Base-by-base conservation (phyloP, 2,888 invertebrate species). In the Trichopria drosophilae region DNA sequence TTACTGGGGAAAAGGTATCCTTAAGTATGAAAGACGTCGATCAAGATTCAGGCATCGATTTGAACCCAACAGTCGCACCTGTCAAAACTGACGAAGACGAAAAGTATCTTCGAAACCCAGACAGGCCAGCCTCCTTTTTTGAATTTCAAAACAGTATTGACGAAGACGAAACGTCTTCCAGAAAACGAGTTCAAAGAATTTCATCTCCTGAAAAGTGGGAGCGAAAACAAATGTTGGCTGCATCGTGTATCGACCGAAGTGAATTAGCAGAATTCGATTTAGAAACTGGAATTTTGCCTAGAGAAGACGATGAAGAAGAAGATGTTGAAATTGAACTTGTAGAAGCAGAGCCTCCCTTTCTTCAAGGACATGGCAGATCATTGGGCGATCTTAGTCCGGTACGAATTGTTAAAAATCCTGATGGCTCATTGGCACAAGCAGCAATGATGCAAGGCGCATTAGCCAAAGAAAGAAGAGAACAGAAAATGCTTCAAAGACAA, bases 371-470 rank as follows among this genome's bases (percentile, higher is more conserved):
- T 72, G 95, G 96, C 0, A 80, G 96, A 57, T 90, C 93, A 0
- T 76, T 93, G 1, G 90, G 94, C 59, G 96, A 97, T 72, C 80
- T 97, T 3, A 94, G 93, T 49, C 97, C 97, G 0, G 95, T 96
- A 3, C 78, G 89, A 59, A 97, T 98, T 59, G 94, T 98, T 0
- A 97, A 97, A 79, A 99, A 99, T 81, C 99, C 99, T 0, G 99
- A 99, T 75, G 99, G 99, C 0, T 97, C 97, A 0, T 77, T 99
- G 16, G 98, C 98, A 0, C 99, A 99, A 76, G 96, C 99, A 0
- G 99, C 99, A 0, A 96, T 99, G 93, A 99, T 96, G 96, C 99
- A 99, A 76, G 93, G 92, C 9, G 99, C 99, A 0, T 75, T 99
- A 32, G 92, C 98, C 0, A 99, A 99, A 70, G 99, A 99, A 73